phyloP scores from a whole-genome alignment of 2,797 vertebrate genomes.

The Pantherophis alleghaniensis region DNA sequence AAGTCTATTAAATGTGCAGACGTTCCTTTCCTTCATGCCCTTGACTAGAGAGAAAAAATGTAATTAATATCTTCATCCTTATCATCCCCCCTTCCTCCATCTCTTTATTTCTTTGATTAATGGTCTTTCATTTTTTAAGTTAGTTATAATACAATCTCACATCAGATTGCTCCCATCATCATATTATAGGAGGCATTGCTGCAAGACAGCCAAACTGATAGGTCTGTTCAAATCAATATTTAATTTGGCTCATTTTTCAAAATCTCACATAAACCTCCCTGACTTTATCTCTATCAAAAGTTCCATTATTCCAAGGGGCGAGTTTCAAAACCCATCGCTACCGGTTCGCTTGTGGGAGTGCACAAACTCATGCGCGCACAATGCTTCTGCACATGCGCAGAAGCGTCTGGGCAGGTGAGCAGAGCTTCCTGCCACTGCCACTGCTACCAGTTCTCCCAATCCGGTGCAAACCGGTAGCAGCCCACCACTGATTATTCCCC shows the following conservation, averaged over 20 bases:
- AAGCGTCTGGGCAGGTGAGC: too few species aligned
- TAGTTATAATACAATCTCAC: neutral
- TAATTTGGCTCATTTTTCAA: neutral
- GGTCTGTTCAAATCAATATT: neutral
- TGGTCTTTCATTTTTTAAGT: neutral
- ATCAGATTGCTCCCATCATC: neutral
- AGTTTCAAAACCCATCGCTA: too few species aligned
- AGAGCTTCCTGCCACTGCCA: too few species aligned
- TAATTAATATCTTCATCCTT: neutral
- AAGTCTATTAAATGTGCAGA: neutral
- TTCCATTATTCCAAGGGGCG: neutral
- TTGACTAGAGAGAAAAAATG: neutral
- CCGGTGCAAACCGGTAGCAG: too few species aligned
- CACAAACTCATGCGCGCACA: too few species aligned
- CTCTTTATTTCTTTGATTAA: neutral
- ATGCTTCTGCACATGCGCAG: too few species aligned
- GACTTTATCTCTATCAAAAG: neutral
- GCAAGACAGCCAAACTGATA: neutral
- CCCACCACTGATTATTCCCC: neutral
- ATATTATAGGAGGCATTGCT: neutral
- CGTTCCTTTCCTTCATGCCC: neutral
- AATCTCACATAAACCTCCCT: neutral
- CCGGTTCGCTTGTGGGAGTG: too few species aligned
- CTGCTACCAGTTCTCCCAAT: too few species aligned
- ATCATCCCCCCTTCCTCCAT: neutral